Evolutionary conservation across 2,797 vertebrate species (phyloP).

Genomic region (Nyctibius grandis): DNA sequence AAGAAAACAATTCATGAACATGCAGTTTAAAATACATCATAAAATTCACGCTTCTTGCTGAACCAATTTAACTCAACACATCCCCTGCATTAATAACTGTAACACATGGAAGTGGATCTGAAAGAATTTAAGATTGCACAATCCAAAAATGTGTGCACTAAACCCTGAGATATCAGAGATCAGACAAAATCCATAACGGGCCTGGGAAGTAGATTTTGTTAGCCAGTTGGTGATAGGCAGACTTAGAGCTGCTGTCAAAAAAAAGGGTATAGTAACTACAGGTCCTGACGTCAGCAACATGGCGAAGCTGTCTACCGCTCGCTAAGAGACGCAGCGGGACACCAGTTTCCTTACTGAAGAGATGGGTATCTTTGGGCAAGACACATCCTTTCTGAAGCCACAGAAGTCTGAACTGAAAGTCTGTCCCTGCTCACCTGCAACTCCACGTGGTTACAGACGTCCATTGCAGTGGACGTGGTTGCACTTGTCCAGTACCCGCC

Average conservation of each 20-base stretch:
- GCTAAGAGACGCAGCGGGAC: neutral
- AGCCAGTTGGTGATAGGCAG: neutral
- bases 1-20: constrained; percentile 72
- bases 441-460: fast-evolving
- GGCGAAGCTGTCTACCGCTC: neutral
- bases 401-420: neutral
- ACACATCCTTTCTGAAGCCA: neutral
- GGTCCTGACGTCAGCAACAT: neutral
- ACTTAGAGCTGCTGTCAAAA: neutral
- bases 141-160: neutral
- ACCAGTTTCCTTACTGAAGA: neutral
- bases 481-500: neutral
- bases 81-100: constrained; percentile 51
- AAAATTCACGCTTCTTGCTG: constrained; percentile 63
- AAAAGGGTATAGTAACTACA: neutral
- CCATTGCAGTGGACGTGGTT: fast-evolving
- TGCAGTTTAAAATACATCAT: constrained; percentile 69
- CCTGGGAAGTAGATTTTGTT: neutral
- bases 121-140: constrained; percentile 4
- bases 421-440: neutral
- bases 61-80: constrained; percentile 58
- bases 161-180: neutral
- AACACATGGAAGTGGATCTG: neutral
- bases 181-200: neutral
- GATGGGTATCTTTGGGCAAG: neutral